Evolutionary conservation across 2,797 vertebrate genomes (phyloP).

Genomic region (Crocidura indochinensis): DNA sequence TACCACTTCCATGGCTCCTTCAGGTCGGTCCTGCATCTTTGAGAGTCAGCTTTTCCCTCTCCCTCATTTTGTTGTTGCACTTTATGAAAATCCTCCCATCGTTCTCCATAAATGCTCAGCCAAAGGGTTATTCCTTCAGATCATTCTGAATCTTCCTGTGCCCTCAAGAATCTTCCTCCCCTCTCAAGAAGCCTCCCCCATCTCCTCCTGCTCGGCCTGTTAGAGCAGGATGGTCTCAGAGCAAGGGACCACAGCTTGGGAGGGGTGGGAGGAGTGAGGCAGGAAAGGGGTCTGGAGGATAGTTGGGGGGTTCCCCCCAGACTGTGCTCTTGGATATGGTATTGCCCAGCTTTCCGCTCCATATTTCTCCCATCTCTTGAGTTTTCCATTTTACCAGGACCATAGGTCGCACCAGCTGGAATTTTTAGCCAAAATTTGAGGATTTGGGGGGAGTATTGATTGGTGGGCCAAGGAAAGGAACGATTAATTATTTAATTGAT

Average conservation of each 20-base stretch:
- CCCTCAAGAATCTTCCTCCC: conserved; percentile 22
- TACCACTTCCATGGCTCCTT: neutral
- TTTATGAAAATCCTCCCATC: conserved; percentile 34
- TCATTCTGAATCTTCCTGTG: too few relatives aligned
- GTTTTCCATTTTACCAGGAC: conserved; percentile 27
- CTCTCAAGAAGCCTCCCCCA: neutral
- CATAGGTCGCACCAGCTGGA: neutral
- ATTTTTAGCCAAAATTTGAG: conserved; percentile 33
- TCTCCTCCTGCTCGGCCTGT: neutral
- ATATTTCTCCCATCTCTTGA: neutral
- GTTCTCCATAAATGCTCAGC: neutral
- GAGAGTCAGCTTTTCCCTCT: neutral
- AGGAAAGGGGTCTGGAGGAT: too few relatives aligned
- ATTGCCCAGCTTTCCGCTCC: neutral
- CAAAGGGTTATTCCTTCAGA: neutral
- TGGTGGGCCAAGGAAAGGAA: neutral
- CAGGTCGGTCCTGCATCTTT: neutral
- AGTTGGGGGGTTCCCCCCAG: neutral
- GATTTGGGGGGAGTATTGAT: neutral
- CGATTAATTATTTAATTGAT: neutral
- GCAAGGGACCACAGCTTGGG: too few relatives aligned
- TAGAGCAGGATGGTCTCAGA: too few relatives aligned
- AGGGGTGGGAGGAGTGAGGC: too few relatives aligned
- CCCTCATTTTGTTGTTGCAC: neutral
- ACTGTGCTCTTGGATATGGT: neutral